phyloP scores from a whole-genome alignment of 53 echinoderm and acorn worm genomes.

The Pentamera pediparva region DNA sequence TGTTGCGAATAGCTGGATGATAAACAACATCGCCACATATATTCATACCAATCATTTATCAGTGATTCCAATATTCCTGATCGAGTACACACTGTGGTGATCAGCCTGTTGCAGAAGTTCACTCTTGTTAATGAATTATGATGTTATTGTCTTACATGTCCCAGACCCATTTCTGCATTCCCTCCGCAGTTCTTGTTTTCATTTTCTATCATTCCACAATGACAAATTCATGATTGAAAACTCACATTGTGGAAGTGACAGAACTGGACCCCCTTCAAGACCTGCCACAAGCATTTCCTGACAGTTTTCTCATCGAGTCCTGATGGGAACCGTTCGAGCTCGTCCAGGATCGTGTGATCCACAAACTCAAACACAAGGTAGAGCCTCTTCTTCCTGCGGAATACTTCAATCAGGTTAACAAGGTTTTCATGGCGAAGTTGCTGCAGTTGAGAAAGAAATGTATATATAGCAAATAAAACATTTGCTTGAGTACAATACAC shows the following conservation, averaged over 20 bases:
- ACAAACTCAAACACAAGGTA: conserved; percentile 99
- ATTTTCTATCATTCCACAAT: not conserved
- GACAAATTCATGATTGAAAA: no score
- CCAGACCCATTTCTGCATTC: not conserved
- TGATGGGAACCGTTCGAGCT: conserved; percentile 80
- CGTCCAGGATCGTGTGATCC: conserved; percentile 95
- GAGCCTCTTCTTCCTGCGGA: conserved; percentile 92
- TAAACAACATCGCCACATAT: not conserved
- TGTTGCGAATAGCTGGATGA: not conserved
- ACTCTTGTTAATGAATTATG: not conserved
- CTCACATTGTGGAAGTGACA: conserved; percentile 97
- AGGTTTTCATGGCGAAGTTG: conserved; percentile 98
- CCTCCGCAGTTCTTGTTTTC: not conserved
- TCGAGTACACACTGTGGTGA: not conserved
- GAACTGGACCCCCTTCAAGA: conserved; percentile 92
- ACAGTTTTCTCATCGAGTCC: conserved; percentile 86
- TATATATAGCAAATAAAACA: not conserved
- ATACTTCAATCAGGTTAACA: conserved; percentile 95
- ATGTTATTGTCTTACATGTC: not conserved
- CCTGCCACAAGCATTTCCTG: conserved; percentile 91
- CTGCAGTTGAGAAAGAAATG: no score
- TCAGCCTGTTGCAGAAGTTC: no score
- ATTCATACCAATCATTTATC: not conserved
- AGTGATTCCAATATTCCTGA: not conserved
- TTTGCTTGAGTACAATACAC: not conserved